A percentile compares a stretch with the other conserved stretches of the same genome.
phyloP scores from a whole-genome alignment of 2,797 vertebrate species.

The Sandelia bainsii region DNA sequence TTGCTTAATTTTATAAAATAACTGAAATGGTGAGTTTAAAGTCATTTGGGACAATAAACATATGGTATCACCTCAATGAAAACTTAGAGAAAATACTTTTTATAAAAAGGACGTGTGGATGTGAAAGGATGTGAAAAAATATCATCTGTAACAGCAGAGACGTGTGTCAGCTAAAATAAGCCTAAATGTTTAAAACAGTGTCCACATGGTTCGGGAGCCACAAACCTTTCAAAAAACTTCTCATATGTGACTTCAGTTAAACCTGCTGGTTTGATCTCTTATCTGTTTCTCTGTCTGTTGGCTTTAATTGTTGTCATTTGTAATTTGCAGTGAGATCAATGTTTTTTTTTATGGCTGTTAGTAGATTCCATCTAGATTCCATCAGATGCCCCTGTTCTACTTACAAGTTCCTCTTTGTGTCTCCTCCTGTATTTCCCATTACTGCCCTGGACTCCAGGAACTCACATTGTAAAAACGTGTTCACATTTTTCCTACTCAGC shows the following conservation, averaged over 20 bases:
- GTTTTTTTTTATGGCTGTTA: constrained; percentile 64
- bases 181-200: constrained; percentile 13
- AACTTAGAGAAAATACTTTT: no score
- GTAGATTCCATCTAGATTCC: constrained; percentile 58
- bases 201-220: constrained; percentile 2
- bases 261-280: constrained; percentile 20
- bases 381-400: constrained; percentile 45
- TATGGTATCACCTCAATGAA: no score
- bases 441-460: constrained; percentile 74
- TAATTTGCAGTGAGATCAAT: constrained; percentile 64
- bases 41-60: no score
- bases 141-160: constrained; percentile 1
- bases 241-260: constrained; percentile 56
- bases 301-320: constrained; percentile 56
- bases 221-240: constrained; percentile 12
- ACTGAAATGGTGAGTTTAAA: no score
- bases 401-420: constrained; percentile 50
- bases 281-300: constrained; percentile 37
- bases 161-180: constrained; percentile 20
- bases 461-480: constrained; percentile 63
- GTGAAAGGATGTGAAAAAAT: background rate
- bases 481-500: constrained; percentile 45
- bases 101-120: no score
- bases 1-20: background rate
- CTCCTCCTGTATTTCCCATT: constrained; percentile 82